phyloP scores from a whole-genome alignment of 2,113 vertebrate genomes.

The Boulengerochromis microlepis region DNA sequence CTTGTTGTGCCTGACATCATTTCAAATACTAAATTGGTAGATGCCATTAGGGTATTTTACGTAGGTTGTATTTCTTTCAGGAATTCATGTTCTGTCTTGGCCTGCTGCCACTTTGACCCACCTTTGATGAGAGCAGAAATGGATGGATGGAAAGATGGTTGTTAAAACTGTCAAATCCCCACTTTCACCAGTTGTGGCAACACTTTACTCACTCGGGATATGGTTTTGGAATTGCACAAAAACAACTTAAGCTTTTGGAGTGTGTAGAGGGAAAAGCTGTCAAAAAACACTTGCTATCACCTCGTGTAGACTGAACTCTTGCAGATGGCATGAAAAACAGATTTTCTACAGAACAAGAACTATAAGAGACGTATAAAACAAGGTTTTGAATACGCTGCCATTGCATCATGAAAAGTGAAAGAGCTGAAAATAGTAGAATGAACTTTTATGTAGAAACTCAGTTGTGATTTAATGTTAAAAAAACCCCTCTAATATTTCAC shows the following conservation, averaged over 20 bases:
- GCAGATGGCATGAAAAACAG: neutral
- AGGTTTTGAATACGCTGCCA: neutral
- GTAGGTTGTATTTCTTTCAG: neutral
- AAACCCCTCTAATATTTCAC: fast-evolving
- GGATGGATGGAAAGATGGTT: neutral
- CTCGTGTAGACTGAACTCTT: neutral
- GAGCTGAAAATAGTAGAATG: neutral
- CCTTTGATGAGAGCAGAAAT: neutral
- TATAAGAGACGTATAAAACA: neutral
- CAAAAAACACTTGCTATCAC: conserved; percentile 8
- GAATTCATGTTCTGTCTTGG: neutral
- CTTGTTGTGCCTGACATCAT: neutral
- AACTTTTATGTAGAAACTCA: neutral
- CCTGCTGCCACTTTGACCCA: neutral
- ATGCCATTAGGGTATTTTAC: neutral
- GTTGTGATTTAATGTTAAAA: neutral
- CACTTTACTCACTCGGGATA: neutral
- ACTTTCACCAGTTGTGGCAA: neutral
- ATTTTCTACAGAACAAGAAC: neutral
- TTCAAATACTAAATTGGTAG: neutral
- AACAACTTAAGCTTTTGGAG: neutral
- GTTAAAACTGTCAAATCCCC: conserved; percentile 9
- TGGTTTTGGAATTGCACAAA: neutral
- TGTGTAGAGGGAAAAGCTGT: conserved; percentile 11
- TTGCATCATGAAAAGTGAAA: neutral